Evolutionary conservation across 2,797 vertebrate species (phyloP).

Genomic region (Sebastes glaucus): DNA sequence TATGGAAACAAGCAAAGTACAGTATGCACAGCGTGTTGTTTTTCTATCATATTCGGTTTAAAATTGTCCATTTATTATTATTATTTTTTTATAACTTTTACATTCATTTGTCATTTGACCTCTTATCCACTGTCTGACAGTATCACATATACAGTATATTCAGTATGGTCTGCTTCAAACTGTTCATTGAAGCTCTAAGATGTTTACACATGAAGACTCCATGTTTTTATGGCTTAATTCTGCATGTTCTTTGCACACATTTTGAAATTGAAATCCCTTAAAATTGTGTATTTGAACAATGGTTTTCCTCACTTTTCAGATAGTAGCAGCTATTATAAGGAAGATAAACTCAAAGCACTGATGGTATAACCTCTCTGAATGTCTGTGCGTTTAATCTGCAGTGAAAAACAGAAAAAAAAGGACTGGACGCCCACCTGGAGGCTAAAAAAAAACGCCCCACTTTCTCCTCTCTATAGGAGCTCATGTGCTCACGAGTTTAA

Average conservation of each 20-base stretch:
- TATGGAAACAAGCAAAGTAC: conserved; percentile 40
- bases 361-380: background rate
- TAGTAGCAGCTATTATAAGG: background rate
- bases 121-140: background rate
- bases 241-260: background rate
- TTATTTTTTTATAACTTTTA: background rate
- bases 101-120: background rate
- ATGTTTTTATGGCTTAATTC: too few relatives aligned
- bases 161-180: background rate
- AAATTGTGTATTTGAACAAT: background rate
- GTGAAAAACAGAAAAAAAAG: background rate
- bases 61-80: background rate
- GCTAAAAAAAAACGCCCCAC: background rate
- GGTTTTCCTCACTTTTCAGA: background rate
- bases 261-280: too few relatives aligned
- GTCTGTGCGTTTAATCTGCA: conserved; percentile 3
- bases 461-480: conserved; percentile 17
- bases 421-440: conserved; percentile 18
- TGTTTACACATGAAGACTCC: background rate
- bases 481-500: background rate
- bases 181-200: background rate
- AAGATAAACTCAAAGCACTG: background rate
- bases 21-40: background rate
- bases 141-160: background rate
- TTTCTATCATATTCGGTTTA: background rate